phyloP scores from a whole-genome alignment of 2,113 vertebrate genomes.

The Anseranas semipalmata region DNA sequence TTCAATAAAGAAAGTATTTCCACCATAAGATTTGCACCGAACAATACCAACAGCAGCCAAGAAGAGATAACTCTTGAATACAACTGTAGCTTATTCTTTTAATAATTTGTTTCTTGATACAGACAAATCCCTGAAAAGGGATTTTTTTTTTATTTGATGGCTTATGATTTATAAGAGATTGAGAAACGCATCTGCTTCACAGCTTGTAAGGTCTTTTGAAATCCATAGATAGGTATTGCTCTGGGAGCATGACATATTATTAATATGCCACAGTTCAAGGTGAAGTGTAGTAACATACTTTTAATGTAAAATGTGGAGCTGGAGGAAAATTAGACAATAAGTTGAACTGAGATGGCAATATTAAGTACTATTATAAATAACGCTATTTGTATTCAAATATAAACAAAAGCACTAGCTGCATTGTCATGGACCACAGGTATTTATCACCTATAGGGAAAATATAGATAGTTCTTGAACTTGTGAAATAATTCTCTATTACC shows the following conservation, averaged over 20 bases:
- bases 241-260: neutral
- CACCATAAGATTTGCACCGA: neutral
- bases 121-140: constrained; percentile 7
- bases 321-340: constrained; percentile 17
- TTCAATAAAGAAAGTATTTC: constrained; percentile 7
- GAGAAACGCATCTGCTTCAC: constrained; percentile 5
- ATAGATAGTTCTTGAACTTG: neutral
- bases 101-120: constrained; percentile 38
- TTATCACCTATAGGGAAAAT: neutral
- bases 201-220: constrained; percentile 23
- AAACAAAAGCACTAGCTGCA: neutral
- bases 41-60: neutral
- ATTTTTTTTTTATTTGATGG: neutral
- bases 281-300: neutral
- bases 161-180: constrained; percentile 21
- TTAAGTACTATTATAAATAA: constrained; percentile 16
- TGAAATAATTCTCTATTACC: constrained; percentile 1
- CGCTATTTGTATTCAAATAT: constrained; percentile 1
- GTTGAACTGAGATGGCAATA: constrained; percentile 7
- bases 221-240: neutral
- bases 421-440: neutral
- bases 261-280: constrained; percentile 1
- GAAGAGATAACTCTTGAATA: neutral
- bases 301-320: neutral
- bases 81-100: neutral